These are phyloP conservation scores for Melanaphis sacchari DNA, from an alignment of 1,140 invertebrate genomes.

Conservation along the genomic window DNA sequence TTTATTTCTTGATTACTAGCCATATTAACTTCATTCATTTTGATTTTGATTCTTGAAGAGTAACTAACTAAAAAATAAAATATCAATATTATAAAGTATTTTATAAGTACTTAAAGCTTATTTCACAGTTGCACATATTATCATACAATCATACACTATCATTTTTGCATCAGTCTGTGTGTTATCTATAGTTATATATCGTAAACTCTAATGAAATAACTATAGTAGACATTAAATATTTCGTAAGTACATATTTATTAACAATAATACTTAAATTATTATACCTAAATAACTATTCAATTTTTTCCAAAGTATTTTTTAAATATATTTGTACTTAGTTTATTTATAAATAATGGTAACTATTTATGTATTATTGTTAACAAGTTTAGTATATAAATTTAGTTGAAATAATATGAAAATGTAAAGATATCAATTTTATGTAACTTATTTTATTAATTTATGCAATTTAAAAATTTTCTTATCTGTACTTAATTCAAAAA, in stretches of 20 bases:
- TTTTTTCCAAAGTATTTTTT: not conserved
- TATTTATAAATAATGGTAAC: no score
- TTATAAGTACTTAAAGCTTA: not conserved
- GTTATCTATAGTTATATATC: no score
- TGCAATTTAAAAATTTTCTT: no score
- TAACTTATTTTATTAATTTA: no score
- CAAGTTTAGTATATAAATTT: not conserved
- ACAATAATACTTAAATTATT: not conserved
- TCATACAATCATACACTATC: not conserved
- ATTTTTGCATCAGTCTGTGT: no score
- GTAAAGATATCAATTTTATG: no score
- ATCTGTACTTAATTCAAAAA: no score
- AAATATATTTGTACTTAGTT: no score
- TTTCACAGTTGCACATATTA: not conserved
- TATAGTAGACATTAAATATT: not conserved
- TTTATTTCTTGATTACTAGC: not conserved
- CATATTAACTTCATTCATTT: slow-evolving; percentile 18
- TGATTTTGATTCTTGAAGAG: not conserved
- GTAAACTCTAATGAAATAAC: not conserved
- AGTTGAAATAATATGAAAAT: no score
- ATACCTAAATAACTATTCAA: no score
- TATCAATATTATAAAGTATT: not conserved
- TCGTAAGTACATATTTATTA: not conserved
- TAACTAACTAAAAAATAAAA: not conserved
- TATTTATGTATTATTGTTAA: not conserved